Evolutionary conservation across 2,888 invertebrate species (phyloP).

Genomic region (Nyleta sp.): DNA sequence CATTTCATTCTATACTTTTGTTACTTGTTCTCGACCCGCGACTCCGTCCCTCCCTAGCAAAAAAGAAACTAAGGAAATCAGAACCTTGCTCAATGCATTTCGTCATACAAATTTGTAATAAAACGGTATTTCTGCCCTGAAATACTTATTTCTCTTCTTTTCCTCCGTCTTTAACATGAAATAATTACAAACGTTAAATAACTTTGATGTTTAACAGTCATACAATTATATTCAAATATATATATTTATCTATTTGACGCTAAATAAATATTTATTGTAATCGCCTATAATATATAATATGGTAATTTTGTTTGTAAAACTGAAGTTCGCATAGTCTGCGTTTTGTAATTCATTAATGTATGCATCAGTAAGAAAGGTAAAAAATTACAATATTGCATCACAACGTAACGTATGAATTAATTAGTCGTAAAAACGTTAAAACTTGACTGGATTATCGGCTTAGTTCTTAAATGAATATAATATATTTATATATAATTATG

Average conservation of each 20-base stretch:
- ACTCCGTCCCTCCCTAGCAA: no score
- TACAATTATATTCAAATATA: constrained; percentile 37
- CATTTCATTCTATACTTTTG: neutral
- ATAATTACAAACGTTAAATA: constrained; percentile 47
- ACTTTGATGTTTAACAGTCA: constrained; percentile 39
- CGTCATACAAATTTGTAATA: constrained; percentile 2
- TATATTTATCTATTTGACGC: constrained; percentile 28
- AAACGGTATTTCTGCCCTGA: constrained; percentile 7
- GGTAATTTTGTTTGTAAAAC: constrained; percentile 20
- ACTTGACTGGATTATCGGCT: constrained; percentile 33
- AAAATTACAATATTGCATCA: constrained; percentile 39
- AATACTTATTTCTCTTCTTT: constrained; percentile 10
- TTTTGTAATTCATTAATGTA: constrained; percentile 11
- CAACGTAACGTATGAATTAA: constrained; percentile 24
- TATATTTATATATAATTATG: constrained; percentile 67
- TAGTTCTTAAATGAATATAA: constrained; percentile 36
- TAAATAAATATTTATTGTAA: constrained; percentile 39
- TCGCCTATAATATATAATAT: constrained; percentile 20
- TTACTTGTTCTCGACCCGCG: neutral
- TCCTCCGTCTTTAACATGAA: constrained; percentile 24
- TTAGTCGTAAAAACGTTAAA: constrained; percentile 37
- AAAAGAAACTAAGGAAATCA: constrained; percentile 7
- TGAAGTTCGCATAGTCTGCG: constrained; percentile 12
- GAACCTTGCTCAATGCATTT: neutral
- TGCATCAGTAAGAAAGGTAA: constrained; percentile 37